Percentiles rank a stretch among this genome's conserved stretches.
phyloP scores from a whole-genome alignment of 2,113 vertebrate genomes.

The Grus americana region DNA sequence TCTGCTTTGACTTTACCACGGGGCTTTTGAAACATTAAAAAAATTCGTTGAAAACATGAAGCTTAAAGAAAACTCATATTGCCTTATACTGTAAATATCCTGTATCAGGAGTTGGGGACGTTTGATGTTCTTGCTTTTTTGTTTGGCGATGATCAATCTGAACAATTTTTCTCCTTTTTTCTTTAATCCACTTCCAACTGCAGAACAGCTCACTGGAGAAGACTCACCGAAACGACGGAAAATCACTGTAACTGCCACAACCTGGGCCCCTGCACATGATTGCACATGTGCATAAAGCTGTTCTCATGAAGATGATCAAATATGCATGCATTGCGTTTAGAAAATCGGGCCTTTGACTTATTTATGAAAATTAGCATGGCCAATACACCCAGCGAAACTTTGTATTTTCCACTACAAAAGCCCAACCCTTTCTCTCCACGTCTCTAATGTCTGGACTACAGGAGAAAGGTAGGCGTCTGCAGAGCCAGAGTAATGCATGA shows the following conservation, averaged over 20 bases:
- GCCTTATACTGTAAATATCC: neutral
- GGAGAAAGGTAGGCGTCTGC: rapidly evolving
- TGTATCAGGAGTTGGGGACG: neutral
- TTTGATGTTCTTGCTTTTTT: neutral
- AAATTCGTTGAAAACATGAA: neutral
- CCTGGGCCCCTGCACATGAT: neutral
- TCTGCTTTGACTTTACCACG: conserved; percentile 29
- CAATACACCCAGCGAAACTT: neutral
- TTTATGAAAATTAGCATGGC: neutral
- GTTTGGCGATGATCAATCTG: neutral
- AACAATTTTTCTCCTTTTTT: neutral
- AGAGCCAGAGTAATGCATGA: neutral
- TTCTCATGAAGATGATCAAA: neutral
- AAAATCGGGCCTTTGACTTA: neutral
- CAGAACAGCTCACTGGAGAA: neutral
- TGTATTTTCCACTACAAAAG: neutral
- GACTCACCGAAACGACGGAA: neutral
- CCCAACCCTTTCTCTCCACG: neutral
- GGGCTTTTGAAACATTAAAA: conserved; percentile 14
- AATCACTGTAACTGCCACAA: neutral
- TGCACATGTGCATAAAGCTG: neutral
- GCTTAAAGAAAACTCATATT: neutral
- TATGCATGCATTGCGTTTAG: neutral
- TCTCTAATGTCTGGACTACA: neutral
- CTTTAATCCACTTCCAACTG: neutral